Evolutionary conservation across 2,797 vertebrate genomes (phyloP), one percentile per base, ranked within the genome.

Genomic region (Gadopsis marmoratus): DNA sequence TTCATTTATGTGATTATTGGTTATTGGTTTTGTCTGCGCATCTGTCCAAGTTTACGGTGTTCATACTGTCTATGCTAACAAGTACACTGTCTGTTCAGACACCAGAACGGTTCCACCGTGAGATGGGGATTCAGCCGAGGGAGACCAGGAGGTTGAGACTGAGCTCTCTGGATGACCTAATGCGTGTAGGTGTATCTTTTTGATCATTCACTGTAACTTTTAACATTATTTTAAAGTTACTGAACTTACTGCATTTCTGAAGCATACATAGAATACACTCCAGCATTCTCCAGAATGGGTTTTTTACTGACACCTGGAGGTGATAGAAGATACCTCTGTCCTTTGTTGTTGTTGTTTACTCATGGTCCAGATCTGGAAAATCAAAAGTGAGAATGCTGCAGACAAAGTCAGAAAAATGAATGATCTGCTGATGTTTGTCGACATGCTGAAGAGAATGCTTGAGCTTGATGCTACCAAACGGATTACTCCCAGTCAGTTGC

Each of bases 31-130:
- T 4, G 8, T 61, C 10, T 72, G 13, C 10, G 1, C 21, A 13
- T 37, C 41, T 37, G 10, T 47, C 21, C 1, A 43, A 41, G 53
- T 56, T 13, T 26, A 43, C 13, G 53, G 35, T 13, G 9, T 11
- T 26, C 41, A 69, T 33, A 81, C 39, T 76, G 3, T 59, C 64
- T n/a, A 16, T n/a, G 16, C 58, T 31, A 63, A 64, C 37, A 64
- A n/a, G n/a, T n/a, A n/a, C n/a, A n/a, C n/a, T n/a, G n/a, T n/a
- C n/a, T n/a, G n/a, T n/a, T n/a, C 7, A 84, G 78, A 55, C 64
- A 7, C 33, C 43, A 53, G n/a, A 41, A 11, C n/a, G 64, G 16
- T 53, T 23, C 31, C 2, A 16, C 1, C 12, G 0, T 7, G 51
- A 71, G 7, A 68, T 26, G 0, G 13, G 31, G 26, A 70, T 23